Evolutionary conservation across 2,888 invertebrate genomes (phyloP), one percentile per base, ranked within the genome.

Genomic region (Yponomeuta malinellus): DNA sequence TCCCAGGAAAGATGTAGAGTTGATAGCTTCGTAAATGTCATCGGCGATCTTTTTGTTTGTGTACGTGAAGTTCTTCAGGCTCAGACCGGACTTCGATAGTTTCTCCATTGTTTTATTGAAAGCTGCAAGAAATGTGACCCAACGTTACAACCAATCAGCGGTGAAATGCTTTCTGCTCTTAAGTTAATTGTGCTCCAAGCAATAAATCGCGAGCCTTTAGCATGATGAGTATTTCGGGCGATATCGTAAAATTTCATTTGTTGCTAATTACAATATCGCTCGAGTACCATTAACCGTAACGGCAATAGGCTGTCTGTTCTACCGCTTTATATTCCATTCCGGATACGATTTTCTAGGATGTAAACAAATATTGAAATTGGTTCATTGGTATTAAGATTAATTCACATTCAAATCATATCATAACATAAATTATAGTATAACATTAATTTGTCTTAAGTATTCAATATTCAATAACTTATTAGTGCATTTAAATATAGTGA

Each of bases 1-100:
- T 74, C 99, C 99, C 71, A 98, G 94, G 88, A 99, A 99, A 81
- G 98, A 97, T 31, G 99, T 99, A n/a, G 98, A 97, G 91, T 99
- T 99, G 93, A 99, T 98, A 63, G 99, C 99, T 73, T 97, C 96
- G 90, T 99, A 99, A 82, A 99, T 97, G 86, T 98, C 97, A 85
- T 97, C 96, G 10, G 98, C 98, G 72, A 98, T 98, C 83, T 97
- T 96, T 83, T 97, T 96, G 89, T 98, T 97, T 64, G 97, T 97
- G 88, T 99, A 99, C 71, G 97, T 97, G 88, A 99, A 99, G 86
- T 98, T 97, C 83, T 98, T 98, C 78, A 99, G 92, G 77, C 96
- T 96, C 82, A 96, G 95, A 43, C 96, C 96, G 74, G 94, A 94
- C 79, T 95, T 95, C 77, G 95, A 94, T 71, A 99, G 93, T 75